Evolutionary conservation across 2,888 invertebrate genomes (phyloP), one percentile per base, ranked within the genome.

Genomic region (Phrixothrix hirtus): DNA sequence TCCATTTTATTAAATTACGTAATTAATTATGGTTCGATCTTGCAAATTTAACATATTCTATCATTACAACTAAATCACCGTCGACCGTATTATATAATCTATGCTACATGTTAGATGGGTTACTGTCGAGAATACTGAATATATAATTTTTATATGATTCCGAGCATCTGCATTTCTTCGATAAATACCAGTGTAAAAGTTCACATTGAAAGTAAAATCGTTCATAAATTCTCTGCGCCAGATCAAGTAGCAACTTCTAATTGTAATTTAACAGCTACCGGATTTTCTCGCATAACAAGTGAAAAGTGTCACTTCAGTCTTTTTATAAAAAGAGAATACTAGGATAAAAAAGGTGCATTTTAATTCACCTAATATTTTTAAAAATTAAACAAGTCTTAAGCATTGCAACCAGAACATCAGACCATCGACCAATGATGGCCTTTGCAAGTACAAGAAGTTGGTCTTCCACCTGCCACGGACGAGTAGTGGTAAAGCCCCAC

Each of bases 401-500:
- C 51, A 55, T 44, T 47, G 35, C 51, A 52, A 55, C 35, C 45
- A 41, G 38, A 53, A 46, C 39, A 43, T 39, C 43, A 34, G 55
- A 59, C 59, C 65, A 61, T 62, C 67, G 55, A 58, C 67, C 68
- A 65, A 68, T 66, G 66, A 63, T 67, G 61, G 60, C 55, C 60
- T 63, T 61, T 52, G 64, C 65, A 57, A 65, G 63, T 68, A 54
- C 39, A 54, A 54, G 46, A 44, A 52, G 41, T 45, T 52, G 46
- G 48, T 54, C 44, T 71, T 72, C 70, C 72, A 72, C 73, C 73
- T 71, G 71, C 71, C 64, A 63, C 58, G 60, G 59, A 52, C 63
- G 60, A 64, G 69, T 66, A 69, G 70, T 68, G 70, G 71, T 69
- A 69, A 49, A 50, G 59, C 72, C 72, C 72, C 72, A 69, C 69